Evolutionary conservation across 2,888 invertebrate species (phyloP).

Genomic region (Caenorhabditis sp.): DNA sequence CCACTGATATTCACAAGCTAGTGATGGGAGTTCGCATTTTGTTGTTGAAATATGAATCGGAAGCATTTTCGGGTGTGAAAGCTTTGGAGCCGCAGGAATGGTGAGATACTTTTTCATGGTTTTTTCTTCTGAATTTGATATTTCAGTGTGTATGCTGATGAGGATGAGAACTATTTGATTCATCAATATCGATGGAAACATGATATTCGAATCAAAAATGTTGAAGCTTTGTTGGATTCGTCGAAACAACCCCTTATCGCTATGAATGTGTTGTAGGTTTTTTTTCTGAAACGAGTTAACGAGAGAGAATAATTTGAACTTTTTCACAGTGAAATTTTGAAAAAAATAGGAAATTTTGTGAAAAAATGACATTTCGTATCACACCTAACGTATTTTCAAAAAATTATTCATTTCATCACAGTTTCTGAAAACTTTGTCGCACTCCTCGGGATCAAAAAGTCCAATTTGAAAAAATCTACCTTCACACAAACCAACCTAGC

Average conservation of each 20-base stretch:
- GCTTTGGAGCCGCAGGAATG: constrained; percentile 23
- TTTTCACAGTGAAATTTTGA: no score
- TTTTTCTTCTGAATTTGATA: no score
- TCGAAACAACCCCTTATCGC: constrained; percentile 39
- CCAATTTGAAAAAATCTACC: no score
- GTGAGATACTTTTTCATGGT: no score
- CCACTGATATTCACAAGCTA: constrained; percentile 7
- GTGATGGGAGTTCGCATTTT: constrained; percentile 11
- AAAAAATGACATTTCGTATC: no score
- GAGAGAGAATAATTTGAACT: no score
- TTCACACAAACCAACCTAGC: no score
- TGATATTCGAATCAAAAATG: constrained; percentile 57
- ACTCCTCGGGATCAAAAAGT: no score
- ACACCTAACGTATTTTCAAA: no score
- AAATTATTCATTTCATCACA: no score
- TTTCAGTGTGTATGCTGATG: constrained; percentile 5
- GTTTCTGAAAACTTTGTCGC: no score
- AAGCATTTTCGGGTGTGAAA: constrained; percentile 20
- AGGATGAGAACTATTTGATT: constrained; percentile 12
- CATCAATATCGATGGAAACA: constrained; percentile 29
- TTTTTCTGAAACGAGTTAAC: neutral
- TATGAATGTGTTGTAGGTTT: constrained; percentile 30
- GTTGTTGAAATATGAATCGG: constrained; percentile 25
- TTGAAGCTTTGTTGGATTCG: constrained; percentile 55
- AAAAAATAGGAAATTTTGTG: no score